Percentiles rank a stretch among this genome's conserved stretches.
phyloP scores from a whole-genome alignment of 2,797 vertebrate species.

The Phrynocephalus guinanensis region DNA sequence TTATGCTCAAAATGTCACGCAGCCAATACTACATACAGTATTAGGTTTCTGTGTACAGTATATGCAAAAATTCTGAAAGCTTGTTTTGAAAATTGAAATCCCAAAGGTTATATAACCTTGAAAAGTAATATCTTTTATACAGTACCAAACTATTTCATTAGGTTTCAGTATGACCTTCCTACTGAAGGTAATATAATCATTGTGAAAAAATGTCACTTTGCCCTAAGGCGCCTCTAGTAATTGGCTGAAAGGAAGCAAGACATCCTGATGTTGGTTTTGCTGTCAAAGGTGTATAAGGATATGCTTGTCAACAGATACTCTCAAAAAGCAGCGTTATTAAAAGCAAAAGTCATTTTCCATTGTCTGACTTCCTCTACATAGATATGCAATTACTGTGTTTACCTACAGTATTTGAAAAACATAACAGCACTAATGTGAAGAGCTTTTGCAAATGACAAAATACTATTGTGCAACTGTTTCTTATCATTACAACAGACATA shows the following conservation, averaged over 20 bases:
- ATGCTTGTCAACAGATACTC: slow-evolving; percentile 33
- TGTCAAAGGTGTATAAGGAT: slow-evolving; percentile 7
- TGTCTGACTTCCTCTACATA: slow-evolving; percentile 35
- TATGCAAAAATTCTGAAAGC: slow-evolving; percentile 28
- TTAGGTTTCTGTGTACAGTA: not conserved
- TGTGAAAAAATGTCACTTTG: slow-evolving; percentile 31
- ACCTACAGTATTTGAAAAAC: not conserved
- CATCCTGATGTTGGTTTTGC: slow-evolving; percentile 41
- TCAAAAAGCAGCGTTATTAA: slow-evolving; percentile 33
- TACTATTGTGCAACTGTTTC: not conserved
- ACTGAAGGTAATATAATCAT: slow-evolving; percentile 23
- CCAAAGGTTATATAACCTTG: slow-evolving; percentile 20
- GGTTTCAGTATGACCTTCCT: not conserved
- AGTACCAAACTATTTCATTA: slow-evolving; percentile 43
- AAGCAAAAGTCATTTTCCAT: slow-evolving; percentile 41
- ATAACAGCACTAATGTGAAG: not conserved
- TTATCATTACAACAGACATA: not conserved
- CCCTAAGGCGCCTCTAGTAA: slow-evolving; percentile 26
- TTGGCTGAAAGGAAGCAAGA: slow-evolving; percentile 50
- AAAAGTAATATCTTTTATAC: slow-evolving; percentile 35
- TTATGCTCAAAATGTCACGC: slow-evolving; percentile 40
- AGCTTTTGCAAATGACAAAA: slow-evolving; percentile 6
- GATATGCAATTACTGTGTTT: not conserved
- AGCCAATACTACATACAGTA: not conserved
- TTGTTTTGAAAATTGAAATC: slow-evolving; percentile 45